Percentiles rank a stretch among this genome's conserved stretches.
These are phyloP conservation scores for Panagrolaimus sp. DNA, from an alignment of 1,140 invertebrate genomes.

Conservation along the genomic window DNA sequence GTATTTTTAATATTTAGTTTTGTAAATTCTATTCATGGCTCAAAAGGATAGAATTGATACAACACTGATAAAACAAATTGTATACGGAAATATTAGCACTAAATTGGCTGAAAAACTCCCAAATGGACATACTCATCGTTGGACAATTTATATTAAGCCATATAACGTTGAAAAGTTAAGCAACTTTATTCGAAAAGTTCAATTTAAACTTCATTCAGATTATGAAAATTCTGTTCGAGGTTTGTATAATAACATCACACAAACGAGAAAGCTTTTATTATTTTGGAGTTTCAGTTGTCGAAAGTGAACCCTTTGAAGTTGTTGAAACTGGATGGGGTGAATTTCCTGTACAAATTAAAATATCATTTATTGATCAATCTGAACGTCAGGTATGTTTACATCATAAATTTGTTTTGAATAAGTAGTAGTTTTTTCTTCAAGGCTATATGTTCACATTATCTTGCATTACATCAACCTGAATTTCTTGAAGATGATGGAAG, in stretches of 20 bases:
- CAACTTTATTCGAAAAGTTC: constrained; percentile 61
- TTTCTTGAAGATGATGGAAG: constrained; percentile 64
- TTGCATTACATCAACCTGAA: constrained; percentile 77
- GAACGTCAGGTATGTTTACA: constrained; percentile 68
- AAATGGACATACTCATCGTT: constrained; percentile 96
- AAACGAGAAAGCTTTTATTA: background rate
- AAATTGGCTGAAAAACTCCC: constrained; percentile 97
- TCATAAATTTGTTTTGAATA: no score
- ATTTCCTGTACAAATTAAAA: constrained; percentile 96
- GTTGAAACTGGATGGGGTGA: constrained; percentile 99
- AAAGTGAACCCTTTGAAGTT: constrained; percentile 91
- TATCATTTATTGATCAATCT: constrained; percentile 93
- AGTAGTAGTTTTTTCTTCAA: no score
- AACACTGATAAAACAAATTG: constrained; percentile 71
- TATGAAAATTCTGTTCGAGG: constrained; percentile 84
- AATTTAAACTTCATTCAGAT: constrained; percentile 95
- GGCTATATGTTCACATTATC: constrained; percentile 76
- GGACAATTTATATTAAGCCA: constrained; percentile 95
- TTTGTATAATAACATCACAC: no score
- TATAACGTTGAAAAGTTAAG: constrained; percentile 67
- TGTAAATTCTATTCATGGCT: no score
- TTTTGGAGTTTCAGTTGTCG: constrained; percentile 70
- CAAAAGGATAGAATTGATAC: no score
- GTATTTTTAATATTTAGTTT: no score
- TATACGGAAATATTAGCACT: constrained; percentile 89